phyloP scores from a whole-genome alignment of 2,888 invertebrate genomes.

The Erpobdella octoculata region DNA sequence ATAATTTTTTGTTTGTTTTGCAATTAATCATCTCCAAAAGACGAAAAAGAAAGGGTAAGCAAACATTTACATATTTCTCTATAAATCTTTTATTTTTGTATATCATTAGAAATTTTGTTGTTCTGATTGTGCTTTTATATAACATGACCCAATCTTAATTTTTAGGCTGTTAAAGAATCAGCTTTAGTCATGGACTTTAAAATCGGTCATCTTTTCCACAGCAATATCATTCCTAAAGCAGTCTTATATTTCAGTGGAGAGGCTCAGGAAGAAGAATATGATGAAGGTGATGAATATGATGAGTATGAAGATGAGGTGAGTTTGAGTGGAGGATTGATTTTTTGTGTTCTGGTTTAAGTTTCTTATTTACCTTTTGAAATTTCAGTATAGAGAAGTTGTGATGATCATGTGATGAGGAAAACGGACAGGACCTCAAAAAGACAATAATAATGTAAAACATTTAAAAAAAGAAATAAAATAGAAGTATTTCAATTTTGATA shows the following conservation, averaged over 20 bases:
- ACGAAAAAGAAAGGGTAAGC: background rate
- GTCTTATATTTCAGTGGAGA: conserved; percentile 31
- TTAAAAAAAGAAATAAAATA: no score
- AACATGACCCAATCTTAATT: no score
- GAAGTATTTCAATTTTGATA: no score
- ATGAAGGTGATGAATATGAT: background rate
- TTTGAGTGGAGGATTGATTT: background rate
- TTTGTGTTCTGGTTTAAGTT: background rate
- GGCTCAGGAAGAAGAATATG: conserved; percentile 28
- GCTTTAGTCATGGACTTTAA: conserved; percentile 21
- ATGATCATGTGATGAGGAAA: conserved; percentile 1
- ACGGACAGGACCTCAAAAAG: background rate
- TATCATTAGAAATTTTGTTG: background rate
- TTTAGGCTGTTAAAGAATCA: background rate
- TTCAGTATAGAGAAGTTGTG: background rate
- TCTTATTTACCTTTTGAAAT: background rate
- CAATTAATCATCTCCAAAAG: background rate
- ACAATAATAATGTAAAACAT: no score
- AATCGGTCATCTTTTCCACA: conserved; percentile 26
- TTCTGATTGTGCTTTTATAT: no score
- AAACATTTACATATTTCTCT: background rate
- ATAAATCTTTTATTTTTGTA: background rate
- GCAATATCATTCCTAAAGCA: conserved; percentile 24
- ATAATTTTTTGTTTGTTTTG: background rate
- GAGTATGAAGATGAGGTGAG: conserved; percentile 11